Evolutionary conservation across 2,113 vertebrate species (phyloP).

Genomic region (Dromaius novaehollandiae): DNA sequence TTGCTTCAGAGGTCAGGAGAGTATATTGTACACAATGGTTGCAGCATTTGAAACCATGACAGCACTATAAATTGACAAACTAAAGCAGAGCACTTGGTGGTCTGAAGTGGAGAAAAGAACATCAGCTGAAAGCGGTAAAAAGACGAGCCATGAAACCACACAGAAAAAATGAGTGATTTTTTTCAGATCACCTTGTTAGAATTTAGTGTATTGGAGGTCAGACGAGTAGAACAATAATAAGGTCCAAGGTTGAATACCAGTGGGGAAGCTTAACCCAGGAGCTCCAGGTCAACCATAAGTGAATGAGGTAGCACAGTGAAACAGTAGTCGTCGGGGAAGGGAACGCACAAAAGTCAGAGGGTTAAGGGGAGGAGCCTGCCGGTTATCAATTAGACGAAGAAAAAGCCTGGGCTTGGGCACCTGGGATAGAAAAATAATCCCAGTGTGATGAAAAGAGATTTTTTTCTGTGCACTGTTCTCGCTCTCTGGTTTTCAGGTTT

Average conservation of each 20-base stretch:
- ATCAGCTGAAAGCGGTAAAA: constrained; percentile 66
- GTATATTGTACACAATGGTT: constrained; percentile 85
- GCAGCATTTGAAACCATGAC: constrained; percentile 87
- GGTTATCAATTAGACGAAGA: constrained; percentile 59
- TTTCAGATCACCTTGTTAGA: constrained; percentile 78
- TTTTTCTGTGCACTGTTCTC: background rate
- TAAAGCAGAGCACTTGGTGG: constrained; percentile 76
- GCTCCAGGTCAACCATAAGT: constrained; percentile 81
- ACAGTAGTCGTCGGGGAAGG: constrained; percentile 49
- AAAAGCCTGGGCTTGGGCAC: background rate
- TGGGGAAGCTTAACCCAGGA: constrained; percentile 83
- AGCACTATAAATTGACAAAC: constrained; percentile 89
- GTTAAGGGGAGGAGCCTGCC: constrained; percentile 51
- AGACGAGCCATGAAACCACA: constrained; percentile 71
- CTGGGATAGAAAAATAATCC: constrained; percentile 11
- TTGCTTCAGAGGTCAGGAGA: constrained; percentile 80
- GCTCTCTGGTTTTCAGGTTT: background rate
- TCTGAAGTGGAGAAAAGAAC: constrained; percentile 74
- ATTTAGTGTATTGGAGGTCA: constrained; percentile 71
- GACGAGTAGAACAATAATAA: constrained; percentile 71
- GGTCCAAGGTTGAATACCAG: constrained; percentile 76
- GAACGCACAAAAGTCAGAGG: constrained; percentile 67
- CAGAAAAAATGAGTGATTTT: constrained; percentile 70
- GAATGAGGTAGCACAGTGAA: constrained; percentile 70
- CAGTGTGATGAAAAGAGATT: constrained; percentile 16